phyloP scores from a whole-genome alignment of 2,113 vertebrate species.

The Calypte anna region DNA sequence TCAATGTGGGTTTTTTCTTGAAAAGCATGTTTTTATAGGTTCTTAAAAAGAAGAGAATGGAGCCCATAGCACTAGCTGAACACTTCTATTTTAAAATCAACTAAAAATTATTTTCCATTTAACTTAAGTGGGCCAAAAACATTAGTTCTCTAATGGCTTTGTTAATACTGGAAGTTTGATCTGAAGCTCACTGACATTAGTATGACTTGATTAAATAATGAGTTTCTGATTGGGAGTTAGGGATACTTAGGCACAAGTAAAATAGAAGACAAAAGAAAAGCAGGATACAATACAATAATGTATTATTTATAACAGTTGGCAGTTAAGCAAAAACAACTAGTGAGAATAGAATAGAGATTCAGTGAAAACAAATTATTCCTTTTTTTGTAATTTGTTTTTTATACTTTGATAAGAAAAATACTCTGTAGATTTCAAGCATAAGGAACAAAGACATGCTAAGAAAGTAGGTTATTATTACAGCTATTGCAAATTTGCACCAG shows the following conservation, averaged over 20 bases:
- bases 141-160: not conserved
- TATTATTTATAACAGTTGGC: not conserved
- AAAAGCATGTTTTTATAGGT: not conserved
- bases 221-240: not conserved
- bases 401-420: not conserved
- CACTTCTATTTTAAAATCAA: not conserved
- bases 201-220: not conserved
- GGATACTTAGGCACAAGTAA: not conserved
- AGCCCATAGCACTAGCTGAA: not conserved
- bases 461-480: not conserved
- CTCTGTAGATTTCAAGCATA: not conserved
- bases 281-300: not conserved
- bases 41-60: not conserved
- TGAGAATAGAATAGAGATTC: not conserved
- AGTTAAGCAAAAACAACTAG: not conserved
- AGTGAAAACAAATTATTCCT: not conserved
- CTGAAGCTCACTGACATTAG: constrained; percentile 26
- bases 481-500: not conserved
- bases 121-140: not conserved
- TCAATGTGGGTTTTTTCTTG: not conserved
- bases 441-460: not conserved
- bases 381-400: not conserved
- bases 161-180: not conserved
- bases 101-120: constrained; percentile 8
- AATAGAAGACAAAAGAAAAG: not conserved